Evolutionary conservation across 2,888 invertebrate species (phyloP).

Genomic region (Tetranychus truncatus): DNA sequence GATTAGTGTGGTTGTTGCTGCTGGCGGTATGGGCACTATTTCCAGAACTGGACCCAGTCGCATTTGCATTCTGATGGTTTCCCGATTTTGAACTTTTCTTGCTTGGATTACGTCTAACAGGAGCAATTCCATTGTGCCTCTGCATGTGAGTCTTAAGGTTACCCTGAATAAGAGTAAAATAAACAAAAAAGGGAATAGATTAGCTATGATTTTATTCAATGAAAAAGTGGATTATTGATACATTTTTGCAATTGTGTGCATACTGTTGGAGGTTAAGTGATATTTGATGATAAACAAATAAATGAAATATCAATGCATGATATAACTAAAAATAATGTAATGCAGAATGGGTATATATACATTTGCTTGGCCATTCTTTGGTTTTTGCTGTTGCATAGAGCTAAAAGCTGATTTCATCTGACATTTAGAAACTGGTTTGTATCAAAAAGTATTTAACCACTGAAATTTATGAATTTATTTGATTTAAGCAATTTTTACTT

Average conservation of each 20-base stretch:
- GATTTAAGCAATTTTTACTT: not conserved
- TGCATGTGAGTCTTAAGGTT: slow-evolving; percentile 29
- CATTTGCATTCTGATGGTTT: not conserved
- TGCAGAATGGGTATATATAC: too few species aligned
- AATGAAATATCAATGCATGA: not conserved
- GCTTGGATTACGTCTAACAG: slow-evolving; percentile 24
- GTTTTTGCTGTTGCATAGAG: too few species aligned
- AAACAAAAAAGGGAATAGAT: not conserved
- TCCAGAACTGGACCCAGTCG: not conserved
- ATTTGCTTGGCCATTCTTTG: too few species aligned
- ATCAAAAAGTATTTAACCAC: not conserved
- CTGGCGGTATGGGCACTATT: slow-evolving; percentile 4
- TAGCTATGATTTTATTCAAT: not conserved
- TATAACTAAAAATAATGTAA: too few species aligned
- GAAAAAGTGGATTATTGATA: not conserved
- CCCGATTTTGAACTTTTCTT: slow-evolving; percentile 2
- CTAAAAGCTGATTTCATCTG: too few species aligned
- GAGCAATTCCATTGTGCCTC: slow-evolving; percentile 27
- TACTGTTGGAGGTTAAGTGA: too few species aligned
- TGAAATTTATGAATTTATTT: not conserved
- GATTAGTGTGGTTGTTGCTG: not conserved
- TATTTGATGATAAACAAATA: not conserved
- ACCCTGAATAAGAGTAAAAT: slow-evolving; percentile 8
- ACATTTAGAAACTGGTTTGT: too few species aligned
- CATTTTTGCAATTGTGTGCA: not conserved